Evolutionary conservation across 2,113 vertebrate genomes (phyloP).

Genomic region (Gila orcuttii): DNA sequence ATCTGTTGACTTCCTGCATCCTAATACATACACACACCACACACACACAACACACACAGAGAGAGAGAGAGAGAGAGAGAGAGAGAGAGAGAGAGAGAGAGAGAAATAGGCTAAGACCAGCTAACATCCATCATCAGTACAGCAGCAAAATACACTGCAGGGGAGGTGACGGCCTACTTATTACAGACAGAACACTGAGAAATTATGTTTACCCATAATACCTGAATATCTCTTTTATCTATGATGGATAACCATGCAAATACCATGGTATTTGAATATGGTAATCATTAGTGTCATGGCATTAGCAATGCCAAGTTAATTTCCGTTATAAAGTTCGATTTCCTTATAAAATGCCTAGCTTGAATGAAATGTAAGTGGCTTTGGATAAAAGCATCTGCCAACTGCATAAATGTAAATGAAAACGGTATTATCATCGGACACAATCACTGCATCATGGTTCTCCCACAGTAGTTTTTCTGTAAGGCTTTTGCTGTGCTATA

Average conservation of each 20-base stretch:
- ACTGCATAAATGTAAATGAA: not conserved
- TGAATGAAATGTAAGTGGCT: not conserved
- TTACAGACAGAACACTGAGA: conserved; percentile 7
- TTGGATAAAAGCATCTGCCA: not conserved
- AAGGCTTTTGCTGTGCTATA: not conserved
- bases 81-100: not conserved
- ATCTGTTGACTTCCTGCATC: conserved; percentile 99
- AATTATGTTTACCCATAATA: not conserved
- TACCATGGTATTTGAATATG: not conserved
- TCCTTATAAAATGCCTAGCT: not conserved
- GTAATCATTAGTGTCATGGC: not conserved
- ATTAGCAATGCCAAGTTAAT: not conserved
- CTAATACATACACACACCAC: conserved; percentile 67
- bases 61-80: not conserved
- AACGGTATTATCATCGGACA: not conserved
- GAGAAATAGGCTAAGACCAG: conserved; percentile 7
- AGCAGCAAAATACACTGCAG: conserved; percentile 33
- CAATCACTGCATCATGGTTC: not conserved
- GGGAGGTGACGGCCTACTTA: conserved; percentile 28
- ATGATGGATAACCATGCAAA: not conserved
- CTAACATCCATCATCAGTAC: conserved; percentile 28
- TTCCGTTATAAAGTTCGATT: not conserved
- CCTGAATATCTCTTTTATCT: not conserved
- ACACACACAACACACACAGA: conserved; percentile 53
- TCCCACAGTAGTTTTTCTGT: not conserved